Evolutionary conservation across 2,888 invertebrate species (phyloP).

Genomic region (Gastrophysa polygoni): DNA sequence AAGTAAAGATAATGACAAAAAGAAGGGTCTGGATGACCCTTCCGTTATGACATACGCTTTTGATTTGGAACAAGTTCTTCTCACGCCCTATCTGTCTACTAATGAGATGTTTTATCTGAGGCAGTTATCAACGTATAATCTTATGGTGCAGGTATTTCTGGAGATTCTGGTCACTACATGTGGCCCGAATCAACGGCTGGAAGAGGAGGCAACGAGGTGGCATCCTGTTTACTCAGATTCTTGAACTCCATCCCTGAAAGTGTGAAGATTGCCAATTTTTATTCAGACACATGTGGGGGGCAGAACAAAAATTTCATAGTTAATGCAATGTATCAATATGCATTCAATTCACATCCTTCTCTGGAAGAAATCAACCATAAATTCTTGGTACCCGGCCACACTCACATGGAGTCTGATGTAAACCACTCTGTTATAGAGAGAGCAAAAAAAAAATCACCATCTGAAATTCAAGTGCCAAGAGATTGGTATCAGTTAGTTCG

Average conservation of each 20-base stretch:
- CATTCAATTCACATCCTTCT: not conserved
- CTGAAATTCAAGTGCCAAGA: slow-evolving; percentile 37
- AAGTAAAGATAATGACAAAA: slow-evolving; percentile 8
- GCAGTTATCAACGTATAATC: no score
- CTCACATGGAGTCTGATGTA: slow-evolving; percentile 1
- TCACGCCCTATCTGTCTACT: no score
- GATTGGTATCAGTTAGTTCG: slow-evolving; percentile 32
- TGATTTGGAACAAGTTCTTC: no score
- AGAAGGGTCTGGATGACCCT: slow-evolving; percentile 9
- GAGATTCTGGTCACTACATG: slow-evolving; percentile 18
- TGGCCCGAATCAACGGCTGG: slow-evolving; percentile 18
- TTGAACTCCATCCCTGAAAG: slow-evolving; percentile 2
- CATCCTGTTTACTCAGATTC: not conserved
- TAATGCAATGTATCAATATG: slow-evolving; percentile 11
- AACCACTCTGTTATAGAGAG: no score
- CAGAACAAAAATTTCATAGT: slow-evolving; percentile 16
- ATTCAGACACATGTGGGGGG: slow-evolving; percentile 18
- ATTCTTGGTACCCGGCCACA: slow-evolving; percentile 35
- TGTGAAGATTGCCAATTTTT: slow-evolving; percentile 9
- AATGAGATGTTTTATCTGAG: no score
- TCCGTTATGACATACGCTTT: slow-evolving; percentile 10
- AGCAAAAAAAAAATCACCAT: slow-evolving; percentile 32
- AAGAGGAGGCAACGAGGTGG: slow-evolving; percentile 14
- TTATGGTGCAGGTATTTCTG: not conserved
- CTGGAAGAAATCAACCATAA: slow-evolving; percentile 33